Evolutionary conservation across 1,140 invertebrate genomes (phyloP).

Genomic region (Zaprionus africanus): DNA sequence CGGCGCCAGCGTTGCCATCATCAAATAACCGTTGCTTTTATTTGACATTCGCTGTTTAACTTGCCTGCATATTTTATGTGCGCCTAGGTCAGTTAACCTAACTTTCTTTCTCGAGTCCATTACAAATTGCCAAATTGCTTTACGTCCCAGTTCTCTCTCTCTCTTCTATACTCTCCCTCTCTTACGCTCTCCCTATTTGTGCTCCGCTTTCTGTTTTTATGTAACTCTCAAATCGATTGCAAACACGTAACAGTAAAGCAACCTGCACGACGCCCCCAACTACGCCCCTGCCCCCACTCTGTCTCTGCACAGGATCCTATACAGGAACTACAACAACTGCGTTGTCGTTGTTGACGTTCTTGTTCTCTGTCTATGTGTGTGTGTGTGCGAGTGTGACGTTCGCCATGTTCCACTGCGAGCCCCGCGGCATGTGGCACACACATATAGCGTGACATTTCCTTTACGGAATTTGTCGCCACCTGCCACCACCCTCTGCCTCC

Average conservation of each 20-base stretch:
- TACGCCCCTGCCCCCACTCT: background rate
- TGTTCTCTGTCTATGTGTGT: conserved; percentile 38
- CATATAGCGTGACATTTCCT: conserved; percentile 79
- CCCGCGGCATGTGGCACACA: conserved; percentile 38
- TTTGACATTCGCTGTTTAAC: conserved; percentile 69
- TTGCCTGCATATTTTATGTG: conserved; percentile 78
- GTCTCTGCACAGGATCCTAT: conserved; percentile 9
- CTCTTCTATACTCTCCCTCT: conserved; percentile 8
- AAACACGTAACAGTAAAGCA: conserved; percentile 77
- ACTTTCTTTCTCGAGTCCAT: conserved; percentile 38
- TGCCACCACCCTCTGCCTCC: conserved; percentile 5
- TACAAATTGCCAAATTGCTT: conserved; percentile 70
- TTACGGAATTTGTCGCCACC: conserved; percentile 71
- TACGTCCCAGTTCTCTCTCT: conserved; percentile 43
- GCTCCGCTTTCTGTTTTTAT: conserved; percentile 62
- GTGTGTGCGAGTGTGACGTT: conserved; percentile 41
- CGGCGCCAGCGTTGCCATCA: background rate
- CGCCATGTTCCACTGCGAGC: conserved; percentile 34
- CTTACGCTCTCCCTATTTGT: conserved; percentile 3
- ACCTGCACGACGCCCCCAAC: conserved; percentile 50
- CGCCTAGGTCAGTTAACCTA: conserved; percentile 76
- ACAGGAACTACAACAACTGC: conserved; percentile 42
- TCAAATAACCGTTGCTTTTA: conserved; percentile 46
- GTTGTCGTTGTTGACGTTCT: conserved; percentile 49
- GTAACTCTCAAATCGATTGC: conserved; percentile 82